Evolutionary conservation across 1,140 invertebrate species (phyloP).

Genomic region (Drosophila asahinai): DNA sequence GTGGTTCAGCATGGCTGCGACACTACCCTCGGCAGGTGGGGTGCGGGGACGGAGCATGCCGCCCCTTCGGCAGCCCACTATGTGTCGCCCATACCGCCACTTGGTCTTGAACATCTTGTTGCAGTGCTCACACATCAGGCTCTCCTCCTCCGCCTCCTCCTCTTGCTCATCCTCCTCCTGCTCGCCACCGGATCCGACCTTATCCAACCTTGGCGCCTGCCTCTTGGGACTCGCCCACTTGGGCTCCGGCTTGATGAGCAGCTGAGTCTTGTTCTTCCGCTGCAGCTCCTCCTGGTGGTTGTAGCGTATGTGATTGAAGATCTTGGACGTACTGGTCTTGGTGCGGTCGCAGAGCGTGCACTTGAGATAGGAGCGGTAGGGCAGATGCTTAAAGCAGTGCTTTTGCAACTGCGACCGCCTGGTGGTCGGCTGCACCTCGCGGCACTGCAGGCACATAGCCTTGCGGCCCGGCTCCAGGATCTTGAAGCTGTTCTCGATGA

Average conservation of each 20-base stretch:
- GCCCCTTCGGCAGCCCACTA: conserved; percentile 18
- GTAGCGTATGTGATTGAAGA: conserved; percentile 71
- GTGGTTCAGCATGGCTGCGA: conserved; percentile 45
- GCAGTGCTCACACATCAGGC: conserved; percentile 41
- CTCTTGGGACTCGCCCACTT: conserved; percentile 38
- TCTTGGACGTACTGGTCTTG: conserved; percentile 78
- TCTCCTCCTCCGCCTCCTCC: conserved; percentile 22
- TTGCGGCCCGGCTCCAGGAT: conserved; percentile 48
- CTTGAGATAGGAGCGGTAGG: conserved; percentile 74
- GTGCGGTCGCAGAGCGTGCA: conserved; percentile 71
- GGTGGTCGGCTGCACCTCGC: conserved; percentile 55
- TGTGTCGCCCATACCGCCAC: conserved; percentile 54
- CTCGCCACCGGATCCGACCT: neutral
- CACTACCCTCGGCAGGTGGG: conserved; percentile 4
- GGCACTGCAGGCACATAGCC: conserved; percentile 65
- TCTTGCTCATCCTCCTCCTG: conserved; percentile 8
- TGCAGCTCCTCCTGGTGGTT: conserved; percentile 69
- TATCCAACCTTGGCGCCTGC: neutral
- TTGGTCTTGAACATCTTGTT: conserved; percentile 38
- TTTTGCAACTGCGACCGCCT: conserved; percentile 64
- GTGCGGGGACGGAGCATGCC: neutral
- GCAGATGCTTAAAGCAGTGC: conserved; percentile 77
- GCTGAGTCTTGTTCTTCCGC: conserved; percentile 64
- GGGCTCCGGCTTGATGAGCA: conserved; percentile 62
- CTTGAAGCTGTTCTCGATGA: conserved; percentile 73